Evolutionary conservation across 1,140 invertebrate species (phyloP), one percentile per base, ranked within the genome.

Genomic region (Conus ventricosus): DNA sequence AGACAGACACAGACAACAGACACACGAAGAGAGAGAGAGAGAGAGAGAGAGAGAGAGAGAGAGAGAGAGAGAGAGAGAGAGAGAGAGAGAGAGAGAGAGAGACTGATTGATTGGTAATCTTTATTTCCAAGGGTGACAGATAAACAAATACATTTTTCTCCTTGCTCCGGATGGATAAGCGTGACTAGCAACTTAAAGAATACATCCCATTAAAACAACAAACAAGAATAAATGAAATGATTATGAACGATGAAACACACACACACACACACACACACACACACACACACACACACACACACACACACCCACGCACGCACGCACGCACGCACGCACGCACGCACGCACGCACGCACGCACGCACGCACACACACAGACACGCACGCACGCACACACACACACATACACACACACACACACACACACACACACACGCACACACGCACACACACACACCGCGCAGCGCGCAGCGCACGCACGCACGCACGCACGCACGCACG

Each of bases 221-320:
- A 60, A 15, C 5, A 60, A 11, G 57, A 11, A 11, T 15, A 60
- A 11, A 15, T 60, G 15, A 78, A 78, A 1, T 39, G 10, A 78
- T 25, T 25, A 78, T 39, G 10, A 78, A 13, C 75, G 0, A 78
- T 25, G 23, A 23, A 78, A 78, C 1, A n/a, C n/a, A 4, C 75
- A n/a, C 75, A 78, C n/a, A 78, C 75, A n/a, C 75, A 78, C 75
- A n/a, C 75, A 78, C 75, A n/a, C 75, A 78, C 75, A n/a, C 75
- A 78, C 75, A n/a, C 75, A 25, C 75, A n/a, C 75, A 78, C 75
- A n/a, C 75, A 78, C 75, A 78, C 23, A n/a, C 75, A 78, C 75
- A 78, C 11, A 78, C 75, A 23, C 11, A n/a, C 75, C 1, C 11
- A 25, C 8, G 4, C 8, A 60, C 57, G 4, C 8, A 60, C 57